Conservation (phyloP, 2,797 vertebrate genomes). For the Myiothlypis coronata region DNA sequence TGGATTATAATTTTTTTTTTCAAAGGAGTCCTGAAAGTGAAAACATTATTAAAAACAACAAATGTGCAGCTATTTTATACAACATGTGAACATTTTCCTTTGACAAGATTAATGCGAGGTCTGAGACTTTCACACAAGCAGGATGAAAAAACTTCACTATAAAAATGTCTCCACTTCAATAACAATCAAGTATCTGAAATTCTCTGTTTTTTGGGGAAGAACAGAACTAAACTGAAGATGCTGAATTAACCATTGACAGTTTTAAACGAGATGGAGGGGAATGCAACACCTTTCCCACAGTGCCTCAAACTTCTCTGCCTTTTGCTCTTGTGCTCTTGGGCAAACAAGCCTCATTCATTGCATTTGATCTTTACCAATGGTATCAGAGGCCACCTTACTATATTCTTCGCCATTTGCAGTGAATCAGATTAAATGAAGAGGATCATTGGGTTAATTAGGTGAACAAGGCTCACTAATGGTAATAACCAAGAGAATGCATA, state of each 20-base stretch:
- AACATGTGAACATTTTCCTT: not conserved
- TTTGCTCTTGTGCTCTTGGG: not conserved
- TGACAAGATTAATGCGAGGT: not conserved
- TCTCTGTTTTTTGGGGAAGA: not conserved
- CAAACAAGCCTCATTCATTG: not conserved
- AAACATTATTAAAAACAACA: conserved; percentile 31
- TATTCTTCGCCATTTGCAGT: not conserved
- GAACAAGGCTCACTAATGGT: not conserved
- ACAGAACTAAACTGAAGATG: not conserved
- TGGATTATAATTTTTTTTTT: conserved; percentile 1
- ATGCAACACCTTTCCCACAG: not conserved
- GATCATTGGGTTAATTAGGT: conserved; percentile 11
- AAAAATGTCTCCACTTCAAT: not conserved
- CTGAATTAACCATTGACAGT: not conserved
- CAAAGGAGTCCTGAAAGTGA: not conserved
- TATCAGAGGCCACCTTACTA: not conserved
- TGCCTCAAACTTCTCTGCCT: not conserved
- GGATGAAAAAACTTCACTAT: not conserved
- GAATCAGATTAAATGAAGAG: conserved; percentile 3
- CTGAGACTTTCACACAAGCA: not conserved
- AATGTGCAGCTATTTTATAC: not conserved
- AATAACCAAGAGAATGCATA: not conserved
- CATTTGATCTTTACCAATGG: not conserved
- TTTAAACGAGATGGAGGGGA: not conserved
- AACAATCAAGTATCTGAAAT: not conserved